Percentiles rank a stretch among this genome's conserved stretches.
These are phyloP conservation scores for Spongilla lacustris DNA, from an alignment of 37 sponge, comb jelly and placozoan species.

Conservation along the genomic window DNA sequence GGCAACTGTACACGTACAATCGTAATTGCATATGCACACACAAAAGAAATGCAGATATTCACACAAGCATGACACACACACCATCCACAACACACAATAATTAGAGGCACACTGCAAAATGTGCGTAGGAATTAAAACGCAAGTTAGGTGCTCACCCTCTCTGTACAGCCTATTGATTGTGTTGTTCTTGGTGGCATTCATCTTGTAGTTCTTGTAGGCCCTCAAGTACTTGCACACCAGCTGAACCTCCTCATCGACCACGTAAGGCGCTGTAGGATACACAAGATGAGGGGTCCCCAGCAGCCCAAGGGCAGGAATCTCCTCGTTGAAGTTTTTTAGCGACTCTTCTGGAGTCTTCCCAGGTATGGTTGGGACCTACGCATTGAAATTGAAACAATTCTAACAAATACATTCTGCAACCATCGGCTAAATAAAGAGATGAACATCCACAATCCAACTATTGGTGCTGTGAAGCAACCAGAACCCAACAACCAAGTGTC, in stretches of 20 bases:
- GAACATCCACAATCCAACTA: too few species aligned
- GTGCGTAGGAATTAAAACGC: too few species aligned
- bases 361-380: slow-evolving; percentile 27
- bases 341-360: slow-evolving; percentile 38
- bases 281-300: slow-evolving; percentile 62
- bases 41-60: not conserved
- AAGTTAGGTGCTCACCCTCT: slow-evolving; percentile 23
- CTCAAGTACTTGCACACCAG: slow-evolving; percentile 86
- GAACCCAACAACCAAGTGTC: too few species aligned
- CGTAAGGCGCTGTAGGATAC: slow-evolving; percentile 34
- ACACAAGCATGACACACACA: too few species aligned
- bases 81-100: too few species aligned
- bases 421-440: too few species aligned
- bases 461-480: too few species aligned
- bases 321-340: slow-evolving; percentile 49
- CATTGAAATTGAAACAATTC: not conserved
- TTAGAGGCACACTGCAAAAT: too few species aligned
- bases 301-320: slow-evolving; percentile 60
- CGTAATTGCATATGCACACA: not conserved
- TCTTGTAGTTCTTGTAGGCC: slow-evolving; percentile 46
- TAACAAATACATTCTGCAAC: too few species aligned
- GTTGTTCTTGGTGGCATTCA: slow-evolving; percentile 51
- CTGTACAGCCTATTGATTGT: slow-evolving; percentile 52
- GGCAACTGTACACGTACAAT: not conserved
- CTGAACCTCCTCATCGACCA: slow-evolving; percentile 71